Evolutionary conservation across 2,113 vertebrate genomes (phyloP).

Genomic region (Corynorhinus townsendii): DNA sequence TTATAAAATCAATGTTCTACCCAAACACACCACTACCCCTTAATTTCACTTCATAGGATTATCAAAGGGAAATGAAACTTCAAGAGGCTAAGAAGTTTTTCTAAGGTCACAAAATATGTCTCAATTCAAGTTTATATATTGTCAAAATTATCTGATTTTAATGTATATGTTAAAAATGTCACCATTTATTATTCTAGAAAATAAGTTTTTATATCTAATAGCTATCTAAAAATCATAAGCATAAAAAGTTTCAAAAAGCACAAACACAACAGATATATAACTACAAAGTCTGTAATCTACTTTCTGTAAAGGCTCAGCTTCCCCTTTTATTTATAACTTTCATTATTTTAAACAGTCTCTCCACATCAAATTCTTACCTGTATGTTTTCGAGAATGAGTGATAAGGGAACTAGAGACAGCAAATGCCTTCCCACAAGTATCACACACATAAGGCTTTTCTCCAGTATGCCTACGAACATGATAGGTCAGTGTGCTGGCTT

Average conservation of each 20-base stretch:
- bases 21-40: neutral
- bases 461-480: constrained; percentile 97
- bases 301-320: neutral
- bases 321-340: neutral
- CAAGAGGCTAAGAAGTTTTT: neutral
- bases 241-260: neutral
- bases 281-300: neutral
- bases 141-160: constrained; percentile 43
- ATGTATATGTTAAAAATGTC: neutral
- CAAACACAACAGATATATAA: neutral
- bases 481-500: constrained; percentile 97
- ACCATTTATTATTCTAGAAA: constrained; percentile 34
- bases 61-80: constrained; percentile 18
- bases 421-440: constrained; percentile 96
- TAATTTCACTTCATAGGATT: neutral
- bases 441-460: constrained; percentile 97
- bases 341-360: neutral
- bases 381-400: constrained; percentile 95
- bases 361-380: constrained; percentile 80
- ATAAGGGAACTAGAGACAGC: constrained; percentile 98
- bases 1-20: constrained; percentile 12
- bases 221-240: constrained; percentile 23
- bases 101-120: constrained; percentile 6
- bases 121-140: constrained; percentile 8
- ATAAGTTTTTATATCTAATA: constrained; percentile 14